Percentiles rank a stretch among this genome's conserved stretches.
phyloP scores from a whole-genome alignment of 2,113 vertebrate species.

The Monopterus albus region DNA sequence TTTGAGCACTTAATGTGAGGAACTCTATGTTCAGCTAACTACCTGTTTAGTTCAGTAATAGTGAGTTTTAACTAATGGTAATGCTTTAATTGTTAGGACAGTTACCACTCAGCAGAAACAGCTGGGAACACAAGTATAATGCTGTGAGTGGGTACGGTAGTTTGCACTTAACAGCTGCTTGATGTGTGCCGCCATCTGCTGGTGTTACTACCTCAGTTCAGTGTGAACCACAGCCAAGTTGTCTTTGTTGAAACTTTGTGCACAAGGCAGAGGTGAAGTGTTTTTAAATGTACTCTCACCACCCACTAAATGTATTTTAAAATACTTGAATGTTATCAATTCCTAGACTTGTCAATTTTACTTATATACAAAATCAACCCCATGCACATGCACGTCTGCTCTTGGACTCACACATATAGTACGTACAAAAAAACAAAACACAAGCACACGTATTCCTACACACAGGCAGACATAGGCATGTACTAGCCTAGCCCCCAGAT shows the following conservation, averaged over 20 bases:
- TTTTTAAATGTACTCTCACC: not conserved
- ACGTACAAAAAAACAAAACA: constrained; percentile 2
- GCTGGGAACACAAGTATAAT: not conserved
- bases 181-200: constrained; percentile 73
- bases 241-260: not conserved
- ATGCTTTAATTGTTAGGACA: not conserved
- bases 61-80: not conserved
- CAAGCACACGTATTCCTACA: not conserved
- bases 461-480: not conserved
- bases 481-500: not conserved
- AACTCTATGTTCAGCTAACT: not conserved
- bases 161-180: constrained; percentile 7
- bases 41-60: not conserved
- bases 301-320: not conserved
- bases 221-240: not conserved
- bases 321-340: not conserved
- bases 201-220: constrained; percentile 25
- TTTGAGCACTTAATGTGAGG: not conserved
- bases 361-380: not conserved
- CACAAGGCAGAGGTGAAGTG: not conserved
- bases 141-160: not conserved
- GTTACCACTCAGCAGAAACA: not conserved
- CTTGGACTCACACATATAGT: not conserved
- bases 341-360: not conserved
- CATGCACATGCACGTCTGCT: not conserved